Base-by-base conservation (phyloP, 1,140 invertebrate genomes). In the Heterodera schachtii region DNA sequence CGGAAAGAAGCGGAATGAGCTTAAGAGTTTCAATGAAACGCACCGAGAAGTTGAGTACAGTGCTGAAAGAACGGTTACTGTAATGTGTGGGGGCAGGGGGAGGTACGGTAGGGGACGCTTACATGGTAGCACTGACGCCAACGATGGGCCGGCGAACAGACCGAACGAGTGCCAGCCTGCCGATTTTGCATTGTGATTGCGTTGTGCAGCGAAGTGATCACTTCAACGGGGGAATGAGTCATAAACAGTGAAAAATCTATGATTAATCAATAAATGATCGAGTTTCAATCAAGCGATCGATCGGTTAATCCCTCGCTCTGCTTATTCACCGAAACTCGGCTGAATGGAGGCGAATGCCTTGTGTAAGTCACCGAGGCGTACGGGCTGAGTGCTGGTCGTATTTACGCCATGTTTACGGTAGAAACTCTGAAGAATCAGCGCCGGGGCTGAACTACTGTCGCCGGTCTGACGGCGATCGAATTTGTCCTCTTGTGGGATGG, bases 161-260 rank as follows among this genome's bases (percentile, higher is more conserved):
- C 79, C 11, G 82, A 83, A n/a, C 83, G 71, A 13, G 74, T 75
- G 11, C 93, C 93, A 7, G 93, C 93, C n/a, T 93, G 93, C 79
- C 93, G 87, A 84, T 93, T 93, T 86, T 93, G 93, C 90, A 93
- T 91, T 5, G 93, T 93, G 66, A 94, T 92, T 21, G 93, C 92
- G 86, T 94, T 93, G 87, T 93, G 93, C 43, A 94, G 90, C 60
- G 93, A 92, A 84, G 93, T 93, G 47, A 94, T 90, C 31, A 94
- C 69, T 71, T 41, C 13, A 43, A 46, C 2, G 31, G 69, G 69
- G 9, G 6, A 31, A 71, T 13, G 67, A 31, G 31, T 31, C 31
- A 1, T 31, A 69, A 69, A 52, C 6, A 52, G 49, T 52, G 2
- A 11, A 52, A 52, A 31, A 31, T 31, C 31, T 31, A 31, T 31